Evolutionary conservation across 1,140 invertebrate genomes (phyloP), one percentile per base, ranked within the genome.

Genomic region (Parapsyche elsis): DNA sequence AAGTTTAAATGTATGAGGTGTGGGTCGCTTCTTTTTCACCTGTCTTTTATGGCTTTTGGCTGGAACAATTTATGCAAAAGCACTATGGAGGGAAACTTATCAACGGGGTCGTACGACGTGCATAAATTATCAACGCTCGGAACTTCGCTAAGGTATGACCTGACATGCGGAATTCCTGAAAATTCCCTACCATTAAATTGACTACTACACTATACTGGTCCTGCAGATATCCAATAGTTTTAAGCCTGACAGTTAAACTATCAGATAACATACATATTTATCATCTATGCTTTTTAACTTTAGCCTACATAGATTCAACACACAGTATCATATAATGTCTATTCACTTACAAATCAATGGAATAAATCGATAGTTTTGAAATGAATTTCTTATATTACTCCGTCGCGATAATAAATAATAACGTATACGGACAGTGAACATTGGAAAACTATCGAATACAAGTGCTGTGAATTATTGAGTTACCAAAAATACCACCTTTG

Each of bases 91-190:
- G n/a, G 23, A 23, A 67, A 67, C 64, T 67, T 67, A 67, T 67
- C 64, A 67, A 67, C 64, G 64, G 9, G 64, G 24, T 24, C 64
- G 64, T 24, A 23, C 64, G 7, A 30, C 21, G 64, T 67, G n/a
- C 24, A 67, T 67, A 67, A 67, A 67, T 67, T 67, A 67, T 67
- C 64, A 67, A 1, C 21, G 64, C 24, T 67, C 64, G 21, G 64
- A 67, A 67, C 64, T 67, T 67, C 14, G 23, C n/a, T 30, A 23
- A 30, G 26, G 24, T 30, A 30, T 12, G 12, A 30, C 24, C 21
- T 30, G 64, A 67, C 64, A 30, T 12, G 24, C 64, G 64, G 64
- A 67, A 67, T 67, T 67, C 64, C 64, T 67, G 24, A 26, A 67
- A 67, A 14, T 67, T 67, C 21, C 24, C 7, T 38, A 7, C 2